These are phyloP conservation scores for Eublepharis macularius DNA, from an alignment of 2,113 vertebrate species.

Conservation along the genomic window DNA sequence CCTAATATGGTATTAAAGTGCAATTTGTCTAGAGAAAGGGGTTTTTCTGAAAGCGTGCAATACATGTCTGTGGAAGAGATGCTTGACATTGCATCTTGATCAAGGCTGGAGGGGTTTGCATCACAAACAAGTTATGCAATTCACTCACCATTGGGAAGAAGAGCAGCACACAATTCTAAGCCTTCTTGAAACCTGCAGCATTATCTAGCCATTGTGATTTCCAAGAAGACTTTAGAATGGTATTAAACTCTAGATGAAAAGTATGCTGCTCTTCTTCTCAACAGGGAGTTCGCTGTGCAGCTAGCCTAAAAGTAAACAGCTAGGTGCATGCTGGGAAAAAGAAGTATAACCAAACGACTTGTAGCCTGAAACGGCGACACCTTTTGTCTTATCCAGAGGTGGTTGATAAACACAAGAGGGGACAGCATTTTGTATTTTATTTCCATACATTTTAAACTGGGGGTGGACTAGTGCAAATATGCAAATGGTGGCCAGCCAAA, in stretches of 20 bases:
- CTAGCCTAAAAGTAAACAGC: slow-evolving; percentile 36
- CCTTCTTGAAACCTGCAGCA: background rate
- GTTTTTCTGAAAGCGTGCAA: slow-evolving; percentile 22
- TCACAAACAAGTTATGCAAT: background rate
- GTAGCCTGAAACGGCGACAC: slow-evolving; percentile 5
- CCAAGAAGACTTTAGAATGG: background rate
- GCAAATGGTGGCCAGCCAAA: slow-evolving; percentile 14
- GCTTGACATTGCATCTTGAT: background rate
- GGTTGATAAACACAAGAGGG: slow-evolving; percentile 43
- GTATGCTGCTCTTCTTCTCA: background rate
- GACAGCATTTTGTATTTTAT: slow-evolving; percentile 51
- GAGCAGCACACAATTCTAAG: background rate
- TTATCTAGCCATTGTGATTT: background rate
- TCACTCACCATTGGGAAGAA: background rate
- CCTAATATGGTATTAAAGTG: slow-evolving; percentile 66
- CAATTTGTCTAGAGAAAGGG: slow-evolving; percentile 51
- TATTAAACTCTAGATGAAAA: background rate
- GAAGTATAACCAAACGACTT: slow-evolving; percentile 33
- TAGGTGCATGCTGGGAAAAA: slow-evolving; percentile 38
- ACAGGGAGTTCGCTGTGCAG: background rate
- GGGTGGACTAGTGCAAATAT: slow-evolving; percentile 44
- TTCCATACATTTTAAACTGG: background rate
- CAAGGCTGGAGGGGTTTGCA: slow-evolving; percentile 30
- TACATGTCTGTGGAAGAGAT: slow-evolving; percentile 27
- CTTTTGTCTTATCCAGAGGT: slow-evolving; percentile 54